Percentiles rank a stretch among this genome's conserved stretches.
These are phyloP conservation scores for Thymelicus sylvestris DNA, from an alignment of 2,888 invertebrate species.

Conservation along the genomic window DNA sequence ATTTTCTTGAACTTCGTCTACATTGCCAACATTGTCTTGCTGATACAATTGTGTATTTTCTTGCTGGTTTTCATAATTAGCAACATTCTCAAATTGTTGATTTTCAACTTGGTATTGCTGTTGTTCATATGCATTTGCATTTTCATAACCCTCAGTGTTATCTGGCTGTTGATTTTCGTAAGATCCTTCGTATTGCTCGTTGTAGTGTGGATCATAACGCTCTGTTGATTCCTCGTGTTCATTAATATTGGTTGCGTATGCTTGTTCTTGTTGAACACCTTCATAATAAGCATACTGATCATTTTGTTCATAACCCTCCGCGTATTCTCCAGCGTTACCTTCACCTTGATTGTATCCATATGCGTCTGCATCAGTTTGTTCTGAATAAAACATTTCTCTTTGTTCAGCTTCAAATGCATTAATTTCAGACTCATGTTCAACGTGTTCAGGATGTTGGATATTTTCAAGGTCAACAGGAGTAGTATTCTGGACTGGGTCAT, in stretches of 20 bases:
- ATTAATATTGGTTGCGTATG: slow-evolving; percentile 55
- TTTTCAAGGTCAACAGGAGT: not conserved
- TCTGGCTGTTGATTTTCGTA: slow-evolving; percentile 38
- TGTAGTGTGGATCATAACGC: slow-evolving; percentile 66
- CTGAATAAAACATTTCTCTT: slow-evolving; percentile 64
- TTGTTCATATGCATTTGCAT: slow-evolving; percentile 16
- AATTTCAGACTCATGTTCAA: slow-evolving; percentile 48
- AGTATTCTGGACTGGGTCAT: slow-evolving; percentile 2
- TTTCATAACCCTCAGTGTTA: slow-evolving; percentile 30
- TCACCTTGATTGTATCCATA: slow-evolving; percentile 52
- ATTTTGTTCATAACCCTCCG: slow-evolving; percentile 48
- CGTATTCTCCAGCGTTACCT: slow-evolving; percentile 35
- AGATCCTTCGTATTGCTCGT: slow-evolving; percentile 59
- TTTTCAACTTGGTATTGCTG: slow-evolving; percentile 31
- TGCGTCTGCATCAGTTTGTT: slow-evolving; percentile 49
- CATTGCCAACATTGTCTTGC: slow-evolving; percentile 33
- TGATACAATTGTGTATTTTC: slow-evolving; percentile 36
- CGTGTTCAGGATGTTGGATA: not conserved
- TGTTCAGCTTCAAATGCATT: slow-evolving; percentile 65
- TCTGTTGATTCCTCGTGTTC: slow-evolving; percentile 63
- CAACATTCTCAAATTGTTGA: slow-evolving; percentile 37
- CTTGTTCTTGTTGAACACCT: slow-evolving; percentile 54
- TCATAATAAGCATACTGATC: slow-evolving; percentile 61
- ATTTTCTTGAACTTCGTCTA: slow-evolving; percentile 36
- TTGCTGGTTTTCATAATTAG: slow-evolving; percentile 41